Evolutionary conservation across 2,113 vertebrate species (phyloP), one percentile per base, ranked within the genome.

Genomic region (Grantiella picta): DNA sequence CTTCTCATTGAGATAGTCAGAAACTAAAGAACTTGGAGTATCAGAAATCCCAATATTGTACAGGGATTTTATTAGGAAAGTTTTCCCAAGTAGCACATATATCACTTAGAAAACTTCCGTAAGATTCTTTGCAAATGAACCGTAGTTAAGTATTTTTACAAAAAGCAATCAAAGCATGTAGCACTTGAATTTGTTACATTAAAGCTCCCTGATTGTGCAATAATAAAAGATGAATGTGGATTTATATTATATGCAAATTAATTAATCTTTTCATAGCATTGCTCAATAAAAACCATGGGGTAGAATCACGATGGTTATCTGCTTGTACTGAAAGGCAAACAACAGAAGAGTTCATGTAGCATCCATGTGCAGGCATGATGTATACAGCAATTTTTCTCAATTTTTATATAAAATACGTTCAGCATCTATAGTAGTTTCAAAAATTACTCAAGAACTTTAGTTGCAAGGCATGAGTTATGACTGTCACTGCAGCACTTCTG

Each of bases 221-320:
- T 93, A 96, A 83, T 79, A 93, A 90, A 96, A 95, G 82, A 95
- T 64, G 88, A 94, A 93, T 90, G 80, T 84, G 65, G 92, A 79
- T 94, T 95, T 96, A 64, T 94, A 95, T 96, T 95, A 90, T 89
- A 93, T 90, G 80, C 82, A 96, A 93, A 96, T 94, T 90, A 87
- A 94, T 95, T 92, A 94, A 94, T 91, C 49, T 83, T 92, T 93
- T 93, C 72, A 33, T 78, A 69, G 53, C 65, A 76, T 50, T 82
- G 57, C 61, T 92, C 76, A 57, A 42, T 90, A 88, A 81, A 86
- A 88, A 95, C 31, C 29, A 19, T 7, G 3, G 49, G 27, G 40
- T 69, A 75, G 76, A 75, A 78, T 76, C 42, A 29, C 28, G 28
- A 3, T 31, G n/a, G 73, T 87, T 85, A 21, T 91, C 78, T 92